Percentiles rank a stretch among this genome's conserved stretches.
Evolutionary conservation across 2,797 vertebrate genomes (phyloP).

Genomic region (Aulostomus chinensis): DNA sequence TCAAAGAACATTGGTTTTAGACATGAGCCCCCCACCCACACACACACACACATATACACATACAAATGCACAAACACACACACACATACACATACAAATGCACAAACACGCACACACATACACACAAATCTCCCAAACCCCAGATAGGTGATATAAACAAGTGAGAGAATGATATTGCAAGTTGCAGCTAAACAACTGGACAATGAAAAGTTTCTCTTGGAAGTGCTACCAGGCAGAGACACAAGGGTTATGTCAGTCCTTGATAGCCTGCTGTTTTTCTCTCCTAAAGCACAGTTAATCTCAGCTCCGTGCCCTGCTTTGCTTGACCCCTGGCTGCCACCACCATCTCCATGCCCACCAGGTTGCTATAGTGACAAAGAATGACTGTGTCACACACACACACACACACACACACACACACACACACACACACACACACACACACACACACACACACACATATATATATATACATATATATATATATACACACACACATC

Average conservation of each 20-base stretch:
- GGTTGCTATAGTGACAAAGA: slow-evolving; percentile 62
- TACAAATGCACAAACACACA: too few species aligned
- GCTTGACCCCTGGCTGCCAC: slow-evolving; percentile 67
- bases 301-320: slow-evolving; percentile 65
- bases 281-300: slow-evolving; percentile 73
- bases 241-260: slow-evolving; percentile 54
- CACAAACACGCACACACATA: too few species aligned
- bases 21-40: too few species aligned
- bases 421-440: too few species aligned
- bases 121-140: slow-evolving; percentile 17
- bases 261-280: slow-evolving; percentile 66
- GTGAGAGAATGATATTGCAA: slow-evolving; percentile 37
- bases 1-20: slow-evolving; percentile 72
- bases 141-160: slow-evolving; percentile 32
- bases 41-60: too few species aligned
- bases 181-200: slow-evolving; percentile 27
- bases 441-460: too few species aligned
- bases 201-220: slow-evolving; percentile 46
- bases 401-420: background rate
- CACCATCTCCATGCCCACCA: slow-evolving; percentile 57
- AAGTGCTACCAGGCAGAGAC: slow-evolving; percentile 33
- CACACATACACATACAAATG: too few species aligned
- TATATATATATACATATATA: too few species aligned
- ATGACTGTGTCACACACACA: slow-evolving; percentile 11
- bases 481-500: too few species aligned